Conservation (phyloP, 2,113 vertebrate species). For the Salvator merianae region DNA sequence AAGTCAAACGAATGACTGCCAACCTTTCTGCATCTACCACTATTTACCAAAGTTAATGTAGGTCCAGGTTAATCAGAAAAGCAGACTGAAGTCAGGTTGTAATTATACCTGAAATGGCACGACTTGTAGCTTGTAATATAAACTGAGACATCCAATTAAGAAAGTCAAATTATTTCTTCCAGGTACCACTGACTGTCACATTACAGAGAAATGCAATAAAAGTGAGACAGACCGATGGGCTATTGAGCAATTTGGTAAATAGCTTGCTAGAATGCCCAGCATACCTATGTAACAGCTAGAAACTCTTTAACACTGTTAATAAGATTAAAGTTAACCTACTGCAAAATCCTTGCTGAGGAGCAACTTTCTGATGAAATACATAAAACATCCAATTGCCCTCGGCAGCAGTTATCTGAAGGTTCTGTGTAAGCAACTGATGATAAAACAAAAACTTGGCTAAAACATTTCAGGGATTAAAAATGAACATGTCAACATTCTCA, state of each 20-base stretch:
- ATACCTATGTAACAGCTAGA: constrained; percentile 23
- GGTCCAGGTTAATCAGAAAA: not conserved
- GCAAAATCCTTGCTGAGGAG: constrained; percentile 59
- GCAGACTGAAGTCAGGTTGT: constrained; percentile 1
- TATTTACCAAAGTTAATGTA: not conserved
- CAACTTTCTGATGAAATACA: constrained; percentile 54
- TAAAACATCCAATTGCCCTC: constrained; percentile 52
- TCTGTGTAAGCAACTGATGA: constrained; percentile 19
- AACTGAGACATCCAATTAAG: constrained; percentile 25
- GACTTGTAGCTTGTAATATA: constrained; percentile 5
- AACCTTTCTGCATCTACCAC: not conserved
- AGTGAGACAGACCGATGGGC: constrained; percentile 52
- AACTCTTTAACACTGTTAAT: constrained; percentile 32
- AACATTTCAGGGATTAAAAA: constrained; percentile 20
- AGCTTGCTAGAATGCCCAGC: constrained; percentile 55
- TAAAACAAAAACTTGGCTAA: not conserved
- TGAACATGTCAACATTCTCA: not conserved
- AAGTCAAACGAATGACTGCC: not conserved
- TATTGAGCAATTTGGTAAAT: constrained; percentile 56
- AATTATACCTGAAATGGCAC: constrained; percentile 27
- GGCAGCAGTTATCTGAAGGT: constrained; percentile 46
- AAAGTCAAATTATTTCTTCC: constrained; percentile 58
- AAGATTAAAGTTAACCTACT: constrained; percentile 59
- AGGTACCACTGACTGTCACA: constrained; percentile 52
- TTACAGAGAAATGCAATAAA: constrained; percentile 37